Evolutionary conservation across 1,140 invertebrate species (phyloP), one percentile per base, ranked within the genome.

Genomic region (Aphelenchoides besseyi): DNA sequence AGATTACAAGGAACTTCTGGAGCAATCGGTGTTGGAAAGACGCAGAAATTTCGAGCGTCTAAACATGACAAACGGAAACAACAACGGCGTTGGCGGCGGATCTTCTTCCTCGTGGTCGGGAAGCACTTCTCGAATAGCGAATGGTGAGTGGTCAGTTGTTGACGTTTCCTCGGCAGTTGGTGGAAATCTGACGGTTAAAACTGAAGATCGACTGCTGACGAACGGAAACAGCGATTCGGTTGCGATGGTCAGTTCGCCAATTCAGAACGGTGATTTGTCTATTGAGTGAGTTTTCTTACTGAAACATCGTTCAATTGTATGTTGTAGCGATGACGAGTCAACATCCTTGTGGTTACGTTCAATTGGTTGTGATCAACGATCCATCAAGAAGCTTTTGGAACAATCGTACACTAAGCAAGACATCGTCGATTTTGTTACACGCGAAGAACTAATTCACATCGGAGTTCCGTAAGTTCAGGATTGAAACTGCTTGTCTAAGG

Each of bases 351-450:
- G 74, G 68, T 26, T 82, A 16, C 35, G n/a, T 9, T 18, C 55
- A 26, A 61, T 82, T 41, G 70, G 75, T 36, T 76, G 74, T 57
- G 74, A 79, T 68, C 48, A 68, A 41, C 18, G 52, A 59, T 76
- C 72, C 23, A 79, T 80, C 53, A 85, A 86, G 29, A 73, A 90
- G 89, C 89, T 94, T 80, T 77, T 90, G 23, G 82, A 87, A 63
- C 91, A 93, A 84, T 89, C 91, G 72, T 93, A 91, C 82, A 90
- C 89, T 8, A 88, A 92, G 74, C 88, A 90, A 63, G 91, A 94
- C 85, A 85, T 94, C 30, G 85, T 92, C 41, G 88, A 89, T 72
- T 88, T 90, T 74, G 87, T 92, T 71, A 90, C 88, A 0, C 87
- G 90, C 78, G 89, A 92, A 73, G 92, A 94, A 86, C 83, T 94